Evolutionary conservation across 1,140 invertebrate genomes (phyloP).

Genomic region (Heliconius melpomene): DNA sequence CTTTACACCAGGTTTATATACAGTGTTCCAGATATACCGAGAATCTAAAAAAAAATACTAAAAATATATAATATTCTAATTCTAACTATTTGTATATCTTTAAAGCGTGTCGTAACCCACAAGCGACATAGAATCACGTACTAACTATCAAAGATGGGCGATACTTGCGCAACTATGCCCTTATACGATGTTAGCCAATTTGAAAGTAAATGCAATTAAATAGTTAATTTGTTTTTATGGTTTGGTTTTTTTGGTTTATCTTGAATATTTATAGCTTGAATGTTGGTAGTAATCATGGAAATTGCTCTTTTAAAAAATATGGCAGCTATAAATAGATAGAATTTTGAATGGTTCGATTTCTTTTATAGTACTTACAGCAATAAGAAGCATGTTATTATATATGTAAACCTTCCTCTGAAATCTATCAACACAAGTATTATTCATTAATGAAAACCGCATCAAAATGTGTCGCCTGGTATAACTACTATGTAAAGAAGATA

Average conservation of each 20-base stretch:
- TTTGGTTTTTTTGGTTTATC: background rate
- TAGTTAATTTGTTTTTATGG: slow-evolving; percentile 6
- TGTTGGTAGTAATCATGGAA: background rate
- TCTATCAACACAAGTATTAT: no score
- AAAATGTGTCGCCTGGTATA: no score
- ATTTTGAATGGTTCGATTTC: no score
- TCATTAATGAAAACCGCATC: no score
- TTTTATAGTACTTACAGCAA: no score
- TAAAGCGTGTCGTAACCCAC: background rate
- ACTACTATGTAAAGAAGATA: no score
- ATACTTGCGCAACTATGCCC: slow-evolving; percentile 20
- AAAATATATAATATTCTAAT: background rate
- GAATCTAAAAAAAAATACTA: no score
- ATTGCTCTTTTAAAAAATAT: background rate
- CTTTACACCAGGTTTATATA: no score
- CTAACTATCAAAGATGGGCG: slow-evolving; percentile 17
- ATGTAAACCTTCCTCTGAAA: no score
- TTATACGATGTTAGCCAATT: slow-evolving; percentile 10
- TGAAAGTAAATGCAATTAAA: slow-evolving; percentile 13
- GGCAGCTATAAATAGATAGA: background rate
- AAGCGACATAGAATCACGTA: slow-evolving; percentile 24
- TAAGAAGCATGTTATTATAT: no score
- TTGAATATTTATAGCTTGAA: background rate
- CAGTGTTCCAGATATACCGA: no score
- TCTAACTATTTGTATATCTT: background rate